These are phyloP conservation scores for Ophion obscuratus DNA, from an alignment of 2,888 invertebrate genomes.

Conservation along the genomic window DNA sequence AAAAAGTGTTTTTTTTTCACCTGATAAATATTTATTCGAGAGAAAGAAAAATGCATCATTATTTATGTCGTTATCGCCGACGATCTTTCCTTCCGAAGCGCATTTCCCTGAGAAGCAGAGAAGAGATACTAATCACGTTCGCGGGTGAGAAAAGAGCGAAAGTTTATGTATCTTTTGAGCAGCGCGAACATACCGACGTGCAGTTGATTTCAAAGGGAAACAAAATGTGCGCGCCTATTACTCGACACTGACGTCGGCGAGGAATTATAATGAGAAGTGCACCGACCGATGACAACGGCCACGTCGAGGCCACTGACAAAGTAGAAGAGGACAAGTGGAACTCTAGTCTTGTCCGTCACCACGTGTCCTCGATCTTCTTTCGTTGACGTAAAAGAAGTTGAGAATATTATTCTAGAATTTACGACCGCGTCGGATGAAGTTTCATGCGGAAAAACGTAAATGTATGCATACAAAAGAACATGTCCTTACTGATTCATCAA, in stretches of 20 bases:
- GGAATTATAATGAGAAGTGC: conserved; percentile 61
- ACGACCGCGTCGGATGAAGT: too few relatives aligned
- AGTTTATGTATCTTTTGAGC: conserved; percentile 59
- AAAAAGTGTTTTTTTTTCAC: too few relatives aligned
- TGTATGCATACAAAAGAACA: too few relatives aligned
- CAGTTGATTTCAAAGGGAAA: too few relatives aligned
- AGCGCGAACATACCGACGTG: not conserved
- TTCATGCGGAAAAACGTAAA: too few relatives aligned
- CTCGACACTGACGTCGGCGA: conserved; percentile 14
- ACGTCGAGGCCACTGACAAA: conserved; percentile 6
- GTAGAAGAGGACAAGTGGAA: conserved; percentile 47
- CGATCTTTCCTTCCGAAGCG: too few relatives aligned
- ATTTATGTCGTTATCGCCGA: too few relatives aligned
- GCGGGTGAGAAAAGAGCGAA: conserved; percentile 49
- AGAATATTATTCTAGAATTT: too few relatives aligned
- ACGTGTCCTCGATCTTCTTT: not conserved
- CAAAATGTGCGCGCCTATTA: not conserved
- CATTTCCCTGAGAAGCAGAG: too few relatives aligned
- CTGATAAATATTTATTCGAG: too few relatives aligned
- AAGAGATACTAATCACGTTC: not conserved
- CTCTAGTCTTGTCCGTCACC: not conserved
- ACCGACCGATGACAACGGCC: conserved; percentile 40
- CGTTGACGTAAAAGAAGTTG: not conserved
- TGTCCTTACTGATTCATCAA: too few relatives aligned
- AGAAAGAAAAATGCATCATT: too few relatives aligned